Evolutionary conservation across 2,113 vertebrate species (phyloP).

Genomic region (Gymnarchus niloticus): DNA sequence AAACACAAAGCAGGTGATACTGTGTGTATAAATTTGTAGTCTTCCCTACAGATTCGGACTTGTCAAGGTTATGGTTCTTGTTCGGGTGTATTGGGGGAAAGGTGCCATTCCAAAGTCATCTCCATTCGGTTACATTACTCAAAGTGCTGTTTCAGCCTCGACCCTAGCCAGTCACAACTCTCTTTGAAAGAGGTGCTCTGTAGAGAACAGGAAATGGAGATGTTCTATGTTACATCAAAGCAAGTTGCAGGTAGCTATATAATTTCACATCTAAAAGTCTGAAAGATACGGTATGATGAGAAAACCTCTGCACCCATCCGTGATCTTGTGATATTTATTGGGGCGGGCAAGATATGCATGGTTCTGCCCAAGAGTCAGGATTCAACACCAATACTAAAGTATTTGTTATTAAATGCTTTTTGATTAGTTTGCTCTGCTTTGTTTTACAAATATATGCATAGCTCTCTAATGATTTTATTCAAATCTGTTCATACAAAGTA

Average conservation of each 20-base stretch:
- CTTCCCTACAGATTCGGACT: not conserved
- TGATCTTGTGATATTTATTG: not conserved
- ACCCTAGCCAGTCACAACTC: not conserved
- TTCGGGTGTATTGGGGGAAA: not conserved
- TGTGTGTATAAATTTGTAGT: not conserved
- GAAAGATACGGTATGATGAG: not conserved
- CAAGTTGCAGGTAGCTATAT: not conserved
- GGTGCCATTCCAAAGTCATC: not conserved
- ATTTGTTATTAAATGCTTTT: not conserved
- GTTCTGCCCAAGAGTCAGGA: not conserved
- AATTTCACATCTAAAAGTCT: not conserved
- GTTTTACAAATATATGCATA: not conserved
- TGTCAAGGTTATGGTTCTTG: not conserved
- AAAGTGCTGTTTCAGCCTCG: not conserved
- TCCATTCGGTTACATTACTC: not conserved
- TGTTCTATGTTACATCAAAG: not conserved
- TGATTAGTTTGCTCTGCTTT: not conserved
- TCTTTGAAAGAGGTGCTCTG: not conserved
- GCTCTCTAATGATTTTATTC: not conserved
- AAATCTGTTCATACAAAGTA: not conserved
- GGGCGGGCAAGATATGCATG: not conserved
- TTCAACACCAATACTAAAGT: not conserved
- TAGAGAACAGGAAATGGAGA: not conserved
- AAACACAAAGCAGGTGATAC: not conserved
- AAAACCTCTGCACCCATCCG: not conserved